Evolutionary conservation across 2,797 vertebrate species (phyloP).

Genomic region (Leptoclinus maculatus): DNA sequence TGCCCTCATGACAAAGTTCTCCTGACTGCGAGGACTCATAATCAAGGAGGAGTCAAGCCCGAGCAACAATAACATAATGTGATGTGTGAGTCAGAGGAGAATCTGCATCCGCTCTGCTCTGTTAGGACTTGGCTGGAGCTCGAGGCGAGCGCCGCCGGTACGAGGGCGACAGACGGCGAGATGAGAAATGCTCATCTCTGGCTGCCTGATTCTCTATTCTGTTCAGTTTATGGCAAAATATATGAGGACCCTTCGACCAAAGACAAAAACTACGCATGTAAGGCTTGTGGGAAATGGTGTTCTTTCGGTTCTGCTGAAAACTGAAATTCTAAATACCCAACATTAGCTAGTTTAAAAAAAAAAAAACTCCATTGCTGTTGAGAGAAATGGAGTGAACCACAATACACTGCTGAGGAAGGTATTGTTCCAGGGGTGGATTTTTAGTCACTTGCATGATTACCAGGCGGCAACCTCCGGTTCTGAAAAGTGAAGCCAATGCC

Average conservation of each 20-base stretch:
- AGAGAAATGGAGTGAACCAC: too few relatives aligned
- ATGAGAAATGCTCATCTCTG: neutral
- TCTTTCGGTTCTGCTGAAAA: too few relatives aligned
- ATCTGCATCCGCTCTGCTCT: conserved; percentile 55
- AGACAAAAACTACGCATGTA: neutral
- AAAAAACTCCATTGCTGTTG: too few relatives aligned
- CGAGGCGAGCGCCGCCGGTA: conserved; percentile 4
- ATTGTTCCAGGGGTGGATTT: too few relatives aligned
- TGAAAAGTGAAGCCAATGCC: too few relatives aligned
- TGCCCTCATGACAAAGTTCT: conserved; percentile 1
- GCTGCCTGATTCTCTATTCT: neutral
- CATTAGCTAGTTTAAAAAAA: too few relatives aligned
- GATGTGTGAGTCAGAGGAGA: conserved; percentile 65
- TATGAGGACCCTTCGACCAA: neutral
- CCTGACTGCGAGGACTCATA: conserved; percentile 28
- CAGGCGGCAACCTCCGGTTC: too few relatives aligned
- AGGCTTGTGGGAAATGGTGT: too few relatives aligned
- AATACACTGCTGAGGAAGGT: too few relatives aligned
- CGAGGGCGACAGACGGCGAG: conserved; percentile 22
- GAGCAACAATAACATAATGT: conserved; percentile 53
- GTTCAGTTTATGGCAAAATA: neutral
- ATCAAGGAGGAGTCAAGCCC: conserved; percentile 29
- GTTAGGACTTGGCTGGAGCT: conserved; percentile 26
- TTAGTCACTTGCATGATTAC: too few relatives aligned
- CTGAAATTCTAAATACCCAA: too few relatives aligned